Percentiles rank a stretch among this genome's conserved stretches.
These are phyloP conservation scores for Delichon dasypus DNA, from an alignment of 2,797 vertebrate species.

Conservation along the genomic window DNA sequence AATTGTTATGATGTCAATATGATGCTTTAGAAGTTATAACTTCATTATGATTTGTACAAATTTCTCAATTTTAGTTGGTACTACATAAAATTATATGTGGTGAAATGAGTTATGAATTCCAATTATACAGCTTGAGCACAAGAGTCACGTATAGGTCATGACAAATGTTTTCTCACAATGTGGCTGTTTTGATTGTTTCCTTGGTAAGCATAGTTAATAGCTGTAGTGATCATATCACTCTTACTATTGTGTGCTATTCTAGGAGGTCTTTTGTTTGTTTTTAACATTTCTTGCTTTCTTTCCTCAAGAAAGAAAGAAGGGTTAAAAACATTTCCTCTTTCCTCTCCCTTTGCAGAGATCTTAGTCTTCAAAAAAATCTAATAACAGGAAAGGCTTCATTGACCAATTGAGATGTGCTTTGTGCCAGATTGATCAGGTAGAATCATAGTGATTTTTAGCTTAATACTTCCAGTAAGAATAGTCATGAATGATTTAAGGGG, in stretches of 20 bases:
- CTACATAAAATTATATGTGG: neutral
- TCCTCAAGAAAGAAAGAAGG: neutral
- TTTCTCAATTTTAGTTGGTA: neutral
- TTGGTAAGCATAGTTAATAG: neutral
- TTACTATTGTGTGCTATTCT: neutral
- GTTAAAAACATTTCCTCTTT: too few relatives aligned
- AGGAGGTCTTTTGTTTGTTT: neutral
- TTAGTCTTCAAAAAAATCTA: neutral
- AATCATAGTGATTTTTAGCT: neutral
- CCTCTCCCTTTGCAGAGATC: neutral
- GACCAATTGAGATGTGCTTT: neutral
- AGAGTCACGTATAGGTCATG: neutral
- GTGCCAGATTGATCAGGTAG: neutral
- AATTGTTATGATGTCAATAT: slow-evolving; percentile 9
- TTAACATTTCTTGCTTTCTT: neutral
- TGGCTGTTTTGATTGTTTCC: neutral
- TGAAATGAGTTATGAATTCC: slow-evolving; percentile 23
- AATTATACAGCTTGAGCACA: neutral
- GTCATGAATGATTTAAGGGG: neutral
- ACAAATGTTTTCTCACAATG: neutral
- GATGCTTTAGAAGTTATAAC: slow-evolving; percentile 28
- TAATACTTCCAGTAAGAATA: neutral
- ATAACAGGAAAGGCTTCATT: neutral
- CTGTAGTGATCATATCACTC: neutral
- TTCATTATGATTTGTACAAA: slow-evolving; percentile 36